phyloP scores from a whole-genome alignment of 2,888 invertebrate genomes.

The Cheilosia urbana region DNA sequence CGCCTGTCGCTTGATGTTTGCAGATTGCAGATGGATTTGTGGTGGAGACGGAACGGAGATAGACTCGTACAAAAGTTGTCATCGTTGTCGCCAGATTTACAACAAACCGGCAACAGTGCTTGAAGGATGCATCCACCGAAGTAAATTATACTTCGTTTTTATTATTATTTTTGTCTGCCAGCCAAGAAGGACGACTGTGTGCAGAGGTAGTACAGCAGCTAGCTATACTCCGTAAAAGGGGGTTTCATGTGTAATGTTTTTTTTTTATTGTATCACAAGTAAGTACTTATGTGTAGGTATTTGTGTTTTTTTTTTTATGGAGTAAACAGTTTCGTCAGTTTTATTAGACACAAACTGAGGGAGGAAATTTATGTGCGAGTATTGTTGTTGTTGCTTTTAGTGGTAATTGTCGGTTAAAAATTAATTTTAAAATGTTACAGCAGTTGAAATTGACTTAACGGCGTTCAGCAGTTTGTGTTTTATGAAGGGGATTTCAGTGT shows the following conservation, averaged over 20 bases:
- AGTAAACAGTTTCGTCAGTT: slow-evolving; percentile 62
- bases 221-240: slow-evolving; percentile 18
- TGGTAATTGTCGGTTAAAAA: slow-evolving; percentile 50
- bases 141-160: slow-evolving; percentile 66
- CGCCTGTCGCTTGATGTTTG: slow-evolving; percentile 25
- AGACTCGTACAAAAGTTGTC: slow-evolving; percentile 1
- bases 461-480: background rate
- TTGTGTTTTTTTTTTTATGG: slow-evolving; percentile 67
- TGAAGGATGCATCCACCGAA: slow-evolving; percentile 44
- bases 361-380: background rate
- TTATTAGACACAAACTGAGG: slow-evolving; percentile 40
- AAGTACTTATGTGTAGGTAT: slow-evolving; percentile 72
- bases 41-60: slow-evolving; percentile 34
- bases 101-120: slow-evolving; percentile 22
- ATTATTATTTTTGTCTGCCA: slow-evolving; percentile 51
- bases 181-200: background rate
- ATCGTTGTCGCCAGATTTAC: slow-evolving; percentile 26
- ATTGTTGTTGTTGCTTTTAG: background rate
- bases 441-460: slow-evolving; percentile 43
- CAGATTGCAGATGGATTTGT: slow-evolving; percentile 22
- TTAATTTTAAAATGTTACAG: slow-evolving; percentile 56
- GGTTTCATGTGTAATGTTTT: slow-evolving; percentile 64
- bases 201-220: background rate
- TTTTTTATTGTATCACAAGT: slow-evolving; percentile 74
- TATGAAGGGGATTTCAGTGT: background rate